Conservation (phyloP, 2,888 invertebrate genomes). For the Caenorhabditis auriculariae region DNA sequence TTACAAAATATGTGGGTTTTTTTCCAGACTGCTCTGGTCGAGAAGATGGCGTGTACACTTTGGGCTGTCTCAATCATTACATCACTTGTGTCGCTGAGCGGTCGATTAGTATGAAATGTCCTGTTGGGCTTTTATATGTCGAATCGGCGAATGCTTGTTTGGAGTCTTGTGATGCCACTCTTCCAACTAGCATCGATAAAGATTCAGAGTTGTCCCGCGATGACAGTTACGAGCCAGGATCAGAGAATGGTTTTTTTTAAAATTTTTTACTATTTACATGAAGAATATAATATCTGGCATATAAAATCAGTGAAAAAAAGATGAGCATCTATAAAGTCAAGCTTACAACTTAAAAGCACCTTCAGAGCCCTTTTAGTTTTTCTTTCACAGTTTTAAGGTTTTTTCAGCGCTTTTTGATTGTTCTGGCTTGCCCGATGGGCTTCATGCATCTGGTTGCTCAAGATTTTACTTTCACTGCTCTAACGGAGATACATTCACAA, state of each 20-base stretch:
- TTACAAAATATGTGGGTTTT: too few species aligned
- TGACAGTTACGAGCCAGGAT: constrained; percentile 7
- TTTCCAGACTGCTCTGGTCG: constrained; percentile 16
- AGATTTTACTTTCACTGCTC: constrained; percentile 21
- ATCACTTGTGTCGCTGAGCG: constrained; percentile 10
- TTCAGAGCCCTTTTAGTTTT: too few species aligned
- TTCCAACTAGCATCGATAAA: neutral
- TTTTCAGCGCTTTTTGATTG: constrained; percentile 15
- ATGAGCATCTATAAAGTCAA: too few species aligned
- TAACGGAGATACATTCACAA: constrained; percentile 10
- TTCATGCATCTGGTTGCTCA: constrained; percentile 29
- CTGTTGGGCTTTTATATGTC: constrained; percentile 10
- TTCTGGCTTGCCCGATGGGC: constrained; percentile 15
- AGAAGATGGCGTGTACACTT: constrained; percentile 6
- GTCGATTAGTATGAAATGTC: constrained; percentile 15
- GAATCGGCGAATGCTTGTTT: constrained; percentile 6
- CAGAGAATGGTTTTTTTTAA: constrained; percentile 2
- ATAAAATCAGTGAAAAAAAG: too few species aligned
- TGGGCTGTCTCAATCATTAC: constrained; percentile 11
- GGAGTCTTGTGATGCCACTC: constrained; percentile 13
- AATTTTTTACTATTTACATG: too few species aligned
- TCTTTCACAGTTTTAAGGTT: neutral
- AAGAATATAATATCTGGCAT: too few species aligned
- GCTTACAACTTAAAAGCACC: too few species aligned
- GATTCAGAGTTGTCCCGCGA: constrained; percentile 6